Conservation (phyloP, 2,888 invertebrate species). For the Apoderus coryli region DNA sequence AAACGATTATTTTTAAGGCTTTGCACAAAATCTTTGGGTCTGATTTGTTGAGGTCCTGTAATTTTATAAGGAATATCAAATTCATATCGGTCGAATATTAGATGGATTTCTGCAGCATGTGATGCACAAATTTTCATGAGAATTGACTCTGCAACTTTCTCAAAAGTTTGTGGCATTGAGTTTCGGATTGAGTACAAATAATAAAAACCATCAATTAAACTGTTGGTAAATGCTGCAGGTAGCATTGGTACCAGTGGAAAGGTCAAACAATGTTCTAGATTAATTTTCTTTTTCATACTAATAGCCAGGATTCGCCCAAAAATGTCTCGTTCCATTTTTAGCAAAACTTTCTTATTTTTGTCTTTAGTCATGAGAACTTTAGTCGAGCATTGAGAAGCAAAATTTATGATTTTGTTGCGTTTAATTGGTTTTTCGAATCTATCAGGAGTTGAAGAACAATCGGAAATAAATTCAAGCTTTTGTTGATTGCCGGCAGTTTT, state of each 20-base stretch:
- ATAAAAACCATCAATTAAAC: slow-evolving; percentile 12
- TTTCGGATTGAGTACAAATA: slow-evolving; percentile 6
- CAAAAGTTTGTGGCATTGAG: slow-evolving; percentile 19
- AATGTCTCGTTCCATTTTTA: slow-evolving; percentile 22
- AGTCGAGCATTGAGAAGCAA: slow-evolving; percentile 16
- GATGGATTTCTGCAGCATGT: slow-evolving; percentile 18
- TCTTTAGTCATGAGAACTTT: slow-evolving; percentile 13
- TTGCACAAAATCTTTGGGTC: slow-evolving; percentile 21
- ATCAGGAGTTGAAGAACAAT: slow-evolving; percentile 11
- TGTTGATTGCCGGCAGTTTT: slow-evolving; percentile 12
- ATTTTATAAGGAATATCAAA: slow-evolving; percentile 21
- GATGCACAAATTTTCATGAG: slow-evolving; percentile 20
- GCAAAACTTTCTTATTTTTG: slow-evolving; percentile 16
- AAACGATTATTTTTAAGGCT: slow-evolving; percentile 23
- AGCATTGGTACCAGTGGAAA: slow-evolving; percentile 12
- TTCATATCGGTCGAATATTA: slow-evolving; percentile 21
- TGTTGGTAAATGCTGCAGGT: slow-evolving; percentile 11
- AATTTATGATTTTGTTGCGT: slow-evolving; percentile 20
- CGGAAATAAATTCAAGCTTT: slow-evolving; percentile 14
- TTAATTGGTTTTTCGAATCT: slow-evolving; percentile 13
- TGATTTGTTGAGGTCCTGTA: slow-evolving; percentile 21
- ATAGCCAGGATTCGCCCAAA: slow-evolving; percentile 22
- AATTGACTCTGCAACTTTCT: slow-evolving; percentile 21
- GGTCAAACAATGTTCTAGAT: slow-evolving; percentile 19
- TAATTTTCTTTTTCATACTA: slow-evolving; percentile 21